Evolutionary conservation across 2,113 vertebrate genomes (phyloP), one percentile per base, ranked within the genome.

Genomic region (Gadus chalcogrammus): DNA sequence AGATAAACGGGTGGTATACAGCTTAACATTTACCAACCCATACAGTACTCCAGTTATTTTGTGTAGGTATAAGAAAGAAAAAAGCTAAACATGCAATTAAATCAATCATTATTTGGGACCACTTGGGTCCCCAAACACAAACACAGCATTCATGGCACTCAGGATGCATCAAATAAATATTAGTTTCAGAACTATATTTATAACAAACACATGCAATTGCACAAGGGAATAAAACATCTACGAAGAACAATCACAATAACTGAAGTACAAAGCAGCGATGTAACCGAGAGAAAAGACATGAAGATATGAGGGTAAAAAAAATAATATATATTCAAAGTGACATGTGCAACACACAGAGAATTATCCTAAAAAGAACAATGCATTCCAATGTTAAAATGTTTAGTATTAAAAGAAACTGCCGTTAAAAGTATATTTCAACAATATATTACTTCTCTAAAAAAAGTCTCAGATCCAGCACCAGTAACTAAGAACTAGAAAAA

Each of bases 401-500:
- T 48, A 48, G 42, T 48, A 12, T 48, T 13, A 48, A 48, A 48
- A 48, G 1, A 7, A 9, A 13, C 42, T 48, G 42, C 42, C 12
- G 42, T 48, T 48, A 48, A 62, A 53, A 60, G 55, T 61, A 61
- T 60, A 31, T 35, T 61, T 77, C 76, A 24, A 77, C 59, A 58
- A 77, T 66, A 70, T 16, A 71, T 68, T 68, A 73, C 65, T 63
- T 53, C 61, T 48, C 20, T 28, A n/a, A 38, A 81, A 70, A 67
- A 0, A 72, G 65, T 84, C 72, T 84, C 83, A 75, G 84, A 52
- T 64, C 67, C 70, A 71, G 64, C 58, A 70, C n/a, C 71, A 35
- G 60, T 77, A 20, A 28, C 20, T 64, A n/a, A 75, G 53, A 70
- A 65, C 65, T 70, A 77, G 27, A 78, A 78, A 82, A 61, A 67